Base-by-base conservation (phyloP, 2,888 invertebrate genomes). In the Altica lythri region DNA sequence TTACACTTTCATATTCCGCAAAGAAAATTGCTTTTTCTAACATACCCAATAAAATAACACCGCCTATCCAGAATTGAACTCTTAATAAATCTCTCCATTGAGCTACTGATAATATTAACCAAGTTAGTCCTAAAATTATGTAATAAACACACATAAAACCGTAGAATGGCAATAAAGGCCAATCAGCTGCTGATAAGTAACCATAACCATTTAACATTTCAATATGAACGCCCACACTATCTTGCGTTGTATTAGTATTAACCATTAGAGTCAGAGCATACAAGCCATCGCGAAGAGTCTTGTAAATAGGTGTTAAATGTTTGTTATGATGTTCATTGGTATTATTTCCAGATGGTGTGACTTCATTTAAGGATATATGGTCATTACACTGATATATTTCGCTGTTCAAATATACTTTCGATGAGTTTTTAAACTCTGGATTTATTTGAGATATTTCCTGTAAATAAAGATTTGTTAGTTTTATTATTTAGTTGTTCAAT, bases 51-150 rank as follows among this genome's bases (percentile, higher is more conserved):
- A 95, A 77, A 50, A 95, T 92, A 8, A 95, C 93, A 18, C 86
- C 93, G 4, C 94, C 95, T 71, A 97, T 94, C 95, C 95, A 96
- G 78, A 94, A 95, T 79, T 97, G 96, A 34, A 96, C 90, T 22
- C 95, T 81, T 45, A 96, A 80, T 14, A 96, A 78, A 74, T 96
- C 95, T 30, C 91, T 82, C 94, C 95, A 96, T 75, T 92, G 92
- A 64, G 88, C 78, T 66, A 89, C 90, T 47, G 92, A 90, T 42
- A 93, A 85, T 1, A 84, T 70, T 45, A 95, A 79, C 96, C 96
- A 96, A 25, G 84, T 81, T 1, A 90, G 72, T 18, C 92, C 92
- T 67, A 89, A 83, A n/a, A 88, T 73, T 0, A 92, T 86, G 77
- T 96, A 96, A 45, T 92, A 84, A 2, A 88, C 80, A 70, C 94